Evolutionary conservation across 2,888 invertebrate species (phyloP).

Genomic region (Amphipyra tragopoginis): DNA sequence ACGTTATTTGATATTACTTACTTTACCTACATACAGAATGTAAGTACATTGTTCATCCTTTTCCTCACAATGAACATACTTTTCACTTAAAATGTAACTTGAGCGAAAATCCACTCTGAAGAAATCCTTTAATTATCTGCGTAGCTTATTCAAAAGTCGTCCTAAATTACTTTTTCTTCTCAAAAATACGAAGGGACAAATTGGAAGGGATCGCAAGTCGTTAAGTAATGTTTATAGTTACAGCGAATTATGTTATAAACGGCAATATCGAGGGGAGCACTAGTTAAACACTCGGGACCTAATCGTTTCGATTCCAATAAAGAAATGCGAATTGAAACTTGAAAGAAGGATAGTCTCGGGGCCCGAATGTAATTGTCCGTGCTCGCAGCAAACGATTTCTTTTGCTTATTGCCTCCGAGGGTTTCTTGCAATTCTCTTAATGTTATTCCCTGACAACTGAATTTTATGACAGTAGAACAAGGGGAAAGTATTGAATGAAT

Average conservation of each 20-base stretch:
- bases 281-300: slow-evolving; percentile 68
- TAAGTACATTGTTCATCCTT: slow-evolving; percentile 8
- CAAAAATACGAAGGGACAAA: slow-evolving; percentile 45
- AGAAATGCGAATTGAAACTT: slow-evolving; percentile 82
- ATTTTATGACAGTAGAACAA: slow-evolving; percentile 74
- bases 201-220: slow-evolving; percentile 44
- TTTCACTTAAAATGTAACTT: slow-evolving; percentile 23
- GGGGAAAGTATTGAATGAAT: slow-evolving; percentile 52
- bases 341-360: slow-evolving; percentile 78
- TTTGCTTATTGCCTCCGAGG: slow-evolving; percentile 81
- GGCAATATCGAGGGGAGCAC: slow-evolving; percentile 59
- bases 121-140: slow-evolving; percentile 53
- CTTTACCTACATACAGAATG: slow-evolving; percentile 7
- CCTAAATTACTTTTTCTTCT: slow-evolving; percentile 44
- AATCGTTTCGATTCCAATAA: slow-evolving; percentile 79
- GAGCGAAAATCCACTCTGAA: slow-evolving; percentile 27
- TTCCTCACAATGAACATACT: slow-evolving; percentile 23
- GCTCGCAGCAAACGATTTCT: slow-evolving; percentile 81
- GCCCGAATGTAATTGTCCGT: slow-evolving; percentile 81
- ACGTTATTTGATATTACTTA: slow-evolving; percentile 12
- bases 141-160: slow-evolving; percentile 50
- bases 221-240: slow-evolving; percentile 56
- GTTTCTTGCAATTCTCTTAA: slow-evolving; percentile 81
- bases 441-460: slow-evolving; percentile 80
- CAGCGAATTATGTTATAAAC: slow-evolving; percentile 54